phyloP scores from a whole-genome alignment of 2,888 invertebrate species.

The Drosophila paranaensis region DNA sequence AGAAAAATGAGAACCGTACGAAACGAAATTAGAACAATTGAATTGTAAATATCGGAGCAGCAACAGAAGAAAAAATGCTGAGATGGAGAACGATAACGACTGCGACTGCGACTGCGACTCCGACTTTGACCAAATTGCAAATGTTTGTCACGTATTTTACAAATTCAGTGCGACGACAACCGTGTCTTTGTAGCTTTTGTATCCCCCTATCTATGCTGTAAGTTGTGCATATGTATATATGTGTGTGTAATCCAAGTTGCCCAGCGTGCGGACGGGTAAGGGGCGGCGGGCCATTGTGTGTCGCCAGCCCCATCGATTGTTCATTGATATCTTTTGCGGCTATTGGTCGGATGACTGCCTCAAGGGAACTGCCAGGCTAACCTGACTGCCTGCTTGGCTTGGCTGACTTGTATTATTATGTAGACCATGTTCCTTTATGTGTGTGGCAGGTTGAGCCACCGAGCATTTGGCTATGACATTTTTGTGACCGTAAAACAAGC shows the following conservation, averaged over 20 bases:
- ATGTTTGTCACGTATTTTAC: constrained; percentile 80
- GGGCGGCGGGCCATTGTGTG: constrained; percentile 37
- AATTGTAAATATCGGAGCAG: constrained; percentile 73
- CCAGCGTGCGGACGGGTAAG: not conserved
- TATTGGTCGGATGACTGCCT: constrained; percentile 29
- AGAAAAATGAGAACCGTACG: constrained; percentile 43
- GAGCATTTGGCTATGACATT: constrained; percentile 52
- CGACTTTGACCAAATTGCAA: constrained; percentile 64
- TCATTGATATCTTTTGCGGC: constrained; percentile 73
- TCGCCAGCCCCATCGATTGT: constrained; percentile 65
- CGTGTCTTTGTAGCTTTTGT: constrained; percentile 51
- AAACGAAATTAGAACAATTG: constrained; percentile 78
- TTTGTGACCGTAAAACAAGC: constrained; percentile 41
- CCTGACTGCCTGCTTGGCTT: constrained; percentile 8
- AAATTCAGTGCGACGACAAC: constrained; percentile 77
- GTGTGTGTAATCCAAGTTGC: constrained; percentile 48
- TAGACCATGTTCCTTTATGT: constrained; percentile 55
- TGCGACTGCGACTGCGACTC: constrained; percentile 52
- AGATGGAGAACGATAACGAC: constrained; percentile 31
- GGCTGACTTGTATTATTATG: constrained; percentile 56
- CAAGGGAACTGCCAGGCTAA: constrained; percentile 25
- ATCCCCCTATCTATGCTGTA: constrained; percentile 40
- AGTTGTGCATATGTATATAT: constrained; percentile 61
- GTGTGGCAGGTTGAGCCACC: constrained; percentile 45
- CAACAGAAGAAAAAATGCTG: constrained; percentile 8